Conservation (phyloP, 2,888 invertebrate species). For the Peribatodes rhomboidaria region DNA sequence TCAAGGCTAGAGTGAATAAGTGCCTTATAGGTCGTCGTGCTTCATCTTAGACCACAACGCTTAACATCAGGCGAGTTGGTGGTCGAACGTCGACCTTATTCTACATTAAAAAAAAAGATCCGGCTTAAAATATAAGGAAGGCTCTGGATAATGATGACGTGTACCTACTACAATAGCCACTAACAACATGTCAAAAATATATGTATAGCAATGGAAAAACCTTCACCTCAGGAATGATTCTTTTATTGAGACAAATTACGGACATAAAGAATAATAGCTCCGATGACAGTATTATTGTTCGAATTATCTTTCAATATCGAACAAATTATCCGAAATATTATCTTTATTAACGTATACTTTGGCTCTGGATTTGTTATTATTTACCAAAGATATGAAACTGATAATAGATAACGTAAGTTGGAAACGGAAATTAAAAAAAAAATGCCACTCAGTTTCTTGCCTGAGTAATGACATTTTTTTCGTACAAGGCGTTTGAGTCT, state of each 20-base stretch:
- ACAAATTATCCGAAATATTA: constrained; percentile 28
- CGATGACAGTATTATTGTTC: constrained; percentile 25
- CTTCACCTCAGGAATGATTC: neutral
- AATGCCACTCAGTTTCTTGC: no score
- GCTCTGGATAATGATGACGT: neutral
- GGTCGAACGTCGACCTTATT: no score
- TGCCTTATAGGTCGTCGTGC: no score
- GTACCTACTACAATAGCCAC: neutral
- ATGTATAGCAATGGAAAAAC: neutral
- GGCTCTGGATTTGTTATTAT: neutral
- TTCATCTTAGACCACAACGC: no score
- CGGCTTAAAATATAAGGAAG: neutral
- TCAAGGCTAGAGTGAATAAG: no score
- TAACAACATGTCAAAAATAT: neutral
- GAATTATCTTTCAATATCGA: constrained; percentile 27
- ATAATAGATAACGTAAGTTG: neutral
- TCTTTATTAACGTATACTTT: constrained; percentile 19
- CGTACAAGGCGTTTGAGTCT: no score
- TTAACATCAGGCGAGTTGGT: no score
- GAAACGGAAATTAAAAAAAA: no score
- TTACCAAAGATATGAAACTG: neutral
- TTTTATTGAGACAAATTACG: constrained; percentile 22
- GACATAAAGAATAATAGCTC: constrained; percentile 20
- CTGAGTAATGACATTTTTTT: no score
- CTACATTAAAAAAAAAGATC: no score